phyloP scores from a whole-genome alignment of 2,888 invertebrate species.

The Chloroclystis v-ata region DNA sequence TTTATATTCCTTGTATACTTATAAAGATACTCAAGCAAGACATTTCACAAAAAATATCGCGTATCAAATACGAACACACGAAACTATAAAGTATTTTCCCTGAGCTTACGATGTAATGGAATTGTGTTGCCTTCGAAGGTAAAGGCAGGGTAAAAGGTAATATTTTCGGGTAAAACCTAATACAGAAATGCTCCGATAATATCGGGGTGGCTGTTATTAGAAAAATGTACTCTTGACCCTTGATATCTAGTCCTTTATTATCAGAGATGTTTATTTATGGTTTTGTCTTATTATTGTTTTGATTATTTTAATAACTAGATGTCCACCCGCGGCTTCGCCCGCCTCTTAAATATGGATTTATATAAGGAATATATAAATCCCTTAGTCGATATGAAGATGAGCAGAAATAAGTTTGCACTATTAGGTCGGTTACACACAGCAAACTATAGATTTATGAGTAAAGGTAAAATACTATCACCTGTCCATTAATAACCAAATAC shows the following conservation, averaged over 20 bases:
- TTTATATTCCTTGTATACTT: too few species aligned
- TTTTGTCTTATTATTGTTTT: too few species aligned
- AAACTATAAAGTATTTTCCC: constrained; percentile 3
- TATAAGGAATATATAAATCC: too few species aligned
- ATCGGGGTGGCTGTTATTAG: constrained; percentile 13
- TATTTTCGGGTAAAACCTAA: constrained; percentile 21
- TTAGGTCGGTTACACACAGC: too few species aligned
- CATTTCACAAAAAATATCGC: background rate
- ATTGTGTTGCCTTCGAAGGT: constrained; percentile 25
- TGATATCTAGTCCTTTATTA: background rate
- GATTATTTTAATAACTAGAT: too few species aligned
- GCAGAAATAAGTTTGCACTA: too few species aligned
- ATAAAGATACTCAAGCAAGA: too few species aligned
- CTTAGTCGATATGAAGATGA: too few species aligned
- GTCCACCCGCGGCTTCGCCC: too few species aligned
- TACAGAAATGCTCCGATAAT: constrained; percentile 17
- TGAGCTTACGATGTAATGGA: constrained; percentile 24
- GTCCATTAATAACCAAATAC: background rate
- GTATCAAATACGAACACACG: background rate
- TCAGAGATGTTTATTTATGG: background rate
- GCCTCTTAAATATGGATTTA: too few species aligned
- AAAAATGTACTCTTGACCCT: constrained; percentile 9
- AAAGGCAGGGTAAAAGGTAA: constrained; percentile 19
- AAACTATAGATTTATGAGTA: too few species aligned
- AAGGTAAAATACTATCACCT: too few species aligned